Percentiles rank a stretch among this genome's conserved stretches.
Conservation (phyloP, 1,140 invertebrate genomes). For the Anastrepha ludens region DNA sequence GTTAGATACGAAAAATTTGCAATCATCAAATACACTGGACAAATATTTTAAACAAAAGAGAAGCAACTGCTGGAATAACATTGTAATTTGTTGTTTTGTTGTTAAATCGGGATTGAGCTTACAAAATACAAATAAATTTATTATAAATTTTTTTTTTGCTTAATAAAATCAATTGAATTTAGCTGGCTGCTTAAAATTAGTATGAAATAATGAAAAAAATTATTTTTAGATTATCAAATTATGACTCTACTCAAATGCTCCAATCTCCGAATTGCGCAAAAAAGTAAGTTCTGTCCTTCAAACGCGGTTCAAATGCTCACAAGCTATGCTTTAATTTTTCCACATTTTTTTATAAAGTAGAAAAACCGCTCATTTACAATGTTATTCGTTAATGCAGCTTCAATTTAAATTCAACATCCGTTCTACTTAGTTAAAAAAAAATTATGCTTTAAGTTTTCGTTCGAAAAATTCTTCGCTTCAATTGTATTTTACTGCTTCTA, state of each 20-base stretch:
- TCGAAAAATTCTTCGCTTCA: not conserved
- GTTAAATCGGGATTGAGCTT: not conserved
- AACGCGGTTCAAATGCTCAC: no score
- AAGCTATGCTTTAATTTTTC: no score
- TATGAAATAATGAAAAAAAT: no score
- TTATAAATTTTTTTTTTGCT: constrained; percentile 59
- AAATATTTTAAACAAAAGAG: not conserved
- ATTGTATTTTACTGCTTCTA: constrained; percentile 9
- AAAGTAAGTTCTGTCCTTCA: no score
- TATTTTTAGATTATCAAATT: no score
- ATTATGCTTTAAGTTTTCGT: not conserved
- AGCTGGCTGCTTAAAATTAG: no score
- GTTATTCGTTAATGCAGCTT: not conserved
- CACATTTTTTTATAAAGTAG: no score
- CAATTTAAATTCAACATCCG: not conserved
- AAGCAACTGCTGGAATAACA: not conserved
- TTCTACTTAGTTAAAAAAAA: not conserved
- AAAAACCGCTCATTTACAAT: not conserved
- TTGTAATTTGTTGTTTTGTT: not conserved
- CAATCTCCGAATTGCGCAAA: no score
- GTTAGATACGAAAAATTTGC: constrained; percentile 38
- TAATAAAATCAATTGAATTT: not conserved
- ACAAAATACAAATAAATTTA: constrained; percentile 23
- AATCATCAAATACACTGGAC: constrained; percentile 36
- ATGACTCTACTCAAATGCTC: no score